Conservation (phyloP, 2,888 invertebrate species). For the Heliconius erato region DNA sequence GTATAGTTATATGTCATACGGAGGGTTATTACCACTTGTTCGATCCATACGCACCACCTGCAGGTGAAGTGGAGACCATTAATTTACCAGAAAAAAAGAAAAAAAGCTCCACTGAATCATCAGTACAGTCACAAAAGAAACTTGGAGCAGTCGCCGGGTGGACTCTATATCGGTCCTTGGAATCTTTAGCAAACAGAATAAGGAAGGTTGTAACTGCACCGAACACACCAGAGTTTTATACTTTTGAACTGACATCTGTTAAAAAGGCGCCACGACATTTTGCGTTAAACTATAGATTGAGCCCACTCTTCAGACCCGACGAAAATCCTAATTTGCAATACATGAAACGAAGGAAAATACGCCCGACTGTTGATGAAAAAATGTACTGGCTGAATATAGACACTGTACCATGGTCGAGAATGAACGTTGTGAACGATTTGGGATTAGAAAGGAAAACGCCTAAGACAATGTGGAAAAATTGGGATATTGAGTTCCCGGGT, state of each 20-base stretch:
- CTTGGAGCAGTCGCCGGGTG: slow-evolving; percentile 72
- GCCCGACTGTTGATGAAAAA: slow-evolving; percentile 78
- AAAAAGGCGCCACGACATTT: slow-evolving; percentile 82
- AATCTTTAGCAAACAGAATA: slow-evolving; percentile 68
- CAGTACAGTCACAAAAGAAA: slow-evolving; percentile 51
- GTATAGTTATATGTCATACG: slow-evolving; percentile 84
- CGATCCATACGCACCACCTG: slow-evolving; percentile 84
- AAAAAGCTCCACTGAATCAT: slow-evolving; percentile 42
- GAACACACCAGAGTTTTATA: slow-evolving; percentile 80
- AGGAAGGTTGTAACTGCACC: slow-evolving; percentile 59
- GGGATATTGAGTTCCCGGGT: slow-evolving; percentile 89
- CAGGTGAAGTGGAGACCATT: slow-evolving; percentile 56
- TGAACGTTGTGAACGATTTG: slow-evolving; percentile 71
- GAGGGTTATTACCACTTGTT: slow-evolving; percentile 87
- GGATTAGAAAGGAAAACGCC: slow-evolving; percentile 72
- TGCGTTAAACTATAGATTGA: slow-evolving; percentile 75
- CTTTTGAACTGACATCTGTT: slow-evolving; percentile 85
- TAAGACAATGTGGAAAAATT: slow-evolving; percentile 86
- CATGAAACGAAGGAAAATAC: slow-evolving; percentile 64
- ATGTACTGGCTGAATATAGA: slow-evolving; percentile 81
- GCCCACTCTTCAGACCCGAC: slow-evolving; percentile 77
- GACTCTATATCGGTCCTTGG: slow-evolving; percentile 77
- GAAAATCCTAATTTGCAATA: slow-evolving; percentile 74
- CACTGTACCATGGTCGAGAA: slow-evolving; percentile 76
- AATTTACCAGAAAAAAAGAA: slow-evolving; percentile 35